A percentile compares a stretch with the other conserved stretches of the same genome.
phyloP scores from a whole-genome alignment of 2,113 vertebrate genomes.

The Mobula hypostoma region DNA sequence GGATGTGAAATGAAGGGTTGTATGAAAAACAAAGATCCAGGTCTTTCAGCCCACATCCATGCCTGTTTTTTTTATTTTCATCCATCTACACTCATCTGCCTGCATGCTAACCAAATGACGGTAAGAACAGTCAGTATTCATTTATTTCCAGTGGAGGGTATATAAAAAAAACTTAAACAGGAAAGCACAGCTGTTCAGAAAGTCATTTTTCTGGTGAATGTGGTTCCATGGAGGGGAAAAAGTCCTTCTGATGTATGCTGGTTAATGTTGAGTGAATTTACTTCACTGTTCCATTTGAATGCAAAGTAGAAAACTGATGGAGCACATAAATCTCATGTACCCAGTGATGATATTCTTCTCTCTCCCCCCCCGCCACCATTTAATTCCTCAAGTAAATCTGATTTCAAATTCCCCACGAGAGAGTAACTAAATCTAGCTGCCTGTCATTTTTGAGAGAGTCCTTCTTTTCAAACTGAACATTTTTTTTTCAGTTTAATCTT shows the following conservation, averaged over 20 bases:
- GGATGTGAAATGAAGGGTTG: neutral
- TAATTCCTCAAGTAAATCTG: neutral
- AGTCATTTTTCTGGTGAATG: neutral
- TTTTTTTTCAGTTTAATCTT: neutral
- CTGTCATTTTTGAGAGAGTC: neutral
- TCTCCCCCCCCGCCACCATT: no score
- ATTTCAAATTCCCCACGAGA: neutral
- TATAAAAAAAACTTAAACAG: neutral
- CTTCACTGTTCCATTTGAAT: neutral
- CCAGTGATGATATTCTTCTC: no score
- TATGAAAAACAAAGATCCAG: neutral
- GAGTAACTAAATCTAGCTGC: neutral
- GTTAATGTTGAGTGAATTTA: neutral
- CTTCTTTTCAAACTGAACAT: neutral
- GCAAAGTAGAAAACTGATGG: neutral
- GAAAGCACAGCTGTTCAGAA: neutral
- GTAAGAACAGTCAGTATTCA: neutral
- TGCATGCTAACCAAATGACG: no score
- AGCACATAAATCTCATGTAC: neutral
- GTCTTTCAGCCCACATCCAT: no score
- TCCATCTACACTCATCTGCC: no score
- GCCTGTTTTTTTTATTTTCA: no score
- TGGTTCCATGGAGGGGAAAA: neutral
- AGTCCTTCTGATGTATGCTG: neutral
- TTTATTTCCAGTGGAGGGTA: neutral